A percentile compares a stretch with the other conserved stretches of the same genome.
Conservation (phyloP, 2,797 vertebrate genomes). For the Siniperca obscura region DNA sequence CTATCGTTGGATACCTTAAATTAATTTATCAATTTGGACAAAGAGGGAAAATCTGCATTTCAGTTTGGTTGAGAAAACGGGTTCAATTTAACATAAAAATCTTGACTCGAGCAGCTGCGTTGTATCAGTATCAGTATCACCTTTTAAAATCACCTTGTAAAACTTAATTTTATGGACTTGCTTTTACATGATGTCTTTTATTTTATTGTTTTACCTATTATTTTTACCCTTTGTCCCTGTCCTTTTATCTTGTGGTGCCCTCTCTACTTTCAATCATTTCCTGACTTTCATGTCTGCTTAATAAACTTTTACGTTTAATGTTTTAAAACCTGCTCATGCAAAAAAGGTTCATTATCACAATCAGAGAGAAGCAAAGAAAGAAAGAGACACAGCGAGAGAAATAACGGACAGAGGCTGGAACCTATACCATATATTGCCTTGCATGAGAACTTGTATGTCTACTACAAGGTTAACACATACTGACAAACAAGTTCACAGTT, state of each 20-base stretch:
- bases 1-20: too few relatives aligned
- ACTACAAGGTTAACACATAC: neutral
- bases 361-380: neutral
- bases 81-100: neutral
- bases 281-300: slow-evolving; percentile 37
- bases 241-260: slow-evolving; percentile 39
- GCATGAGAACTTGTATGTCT: neutral
- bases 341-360: slow-evolving; percentile 8
- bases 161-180: slow-evolving; percentile 48
- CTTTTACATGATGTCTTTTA: slow-evolving; percentile 30
- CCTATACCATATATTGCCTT: neutral
- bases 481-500: slow-evolving; percentile 1
- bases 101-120: slow-evolving; percentile 21
- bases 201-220: slow-evolving; percentile 35
- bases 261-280: slow-evolving; percentile 10
- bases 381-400: neutral
- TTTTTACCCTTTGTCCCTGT: neutral
- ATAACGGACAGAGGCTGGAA: neutral
- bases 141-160: slow-evolving; percentile 39
- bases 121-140: neutral
- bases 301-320: slow-evolving; percentile 3
- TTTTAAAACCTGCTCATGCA: slow-evolving; percentile 11
- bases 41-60: too few relatives aligned
- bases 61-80: neutral
- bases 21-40: too few relatives aligned